Percentiles rank a stretch among this genome's conserved stretches.
These are phyloP conservation scores for Sciurus vulgaris DNA, from an alignment of 2,797 vertebrate species.

Conservation along the genomic window DNA sequence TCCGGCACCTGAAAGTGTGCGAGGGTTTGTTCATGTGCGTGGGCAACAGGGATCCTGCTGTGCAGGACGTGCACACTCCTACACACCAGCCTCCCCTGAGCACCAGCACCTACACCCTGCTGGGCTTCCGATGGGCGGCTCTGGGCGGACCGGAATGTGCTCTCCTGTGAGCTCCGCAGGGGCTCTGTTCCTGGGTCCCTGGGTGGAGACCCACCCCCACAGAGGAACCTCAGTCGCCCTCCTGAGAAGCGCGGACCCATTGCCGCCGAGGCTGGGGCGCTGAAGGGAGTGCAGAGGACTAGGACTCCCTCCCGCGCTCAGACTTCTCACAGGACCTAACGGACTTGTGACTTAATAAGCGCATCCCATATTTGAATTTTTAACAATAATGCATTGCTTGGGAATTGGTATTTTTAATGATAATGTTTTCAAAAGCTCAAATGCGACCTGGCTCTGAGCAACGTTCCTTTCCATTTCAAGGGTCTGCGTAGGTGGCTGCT, in stretches of 20 bases:
- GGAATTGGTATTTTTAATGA: background rate
- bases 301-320: background rate
- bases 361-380: background rate
- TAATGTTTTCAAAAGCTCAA: background rate
- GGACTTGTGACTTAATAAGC: background rate
- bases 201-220: rapidly evolving
- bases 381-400: background rate
- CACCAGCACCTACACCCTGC: rapidly evolving
- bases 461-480: background rate
- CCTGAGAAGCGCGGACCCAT: too few relatives aligned
- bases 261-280: background rate
- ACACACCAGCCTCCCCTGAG: rapidly evolving
- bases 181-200: rapidly evolving
- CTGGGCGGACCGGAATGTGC: background rate
- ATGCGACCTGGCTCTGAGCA: background rate
- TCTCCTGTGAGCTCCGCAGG: background rate
- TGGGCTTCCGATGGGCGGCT: background rate
- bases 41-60: too few relatives aligned
- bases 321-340: background rate
- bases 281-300: too few relatives aligned
- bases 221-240: too few relatives aligned
- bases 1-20: too few relatives aligned
- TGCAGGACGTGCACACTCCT: background rate
- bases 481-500: background rate
- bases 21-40: background rate